phyloP scores from a whole-genome alignment of 2,888 invertebrate genomes.

The Latrodectus elegans region DNA sequence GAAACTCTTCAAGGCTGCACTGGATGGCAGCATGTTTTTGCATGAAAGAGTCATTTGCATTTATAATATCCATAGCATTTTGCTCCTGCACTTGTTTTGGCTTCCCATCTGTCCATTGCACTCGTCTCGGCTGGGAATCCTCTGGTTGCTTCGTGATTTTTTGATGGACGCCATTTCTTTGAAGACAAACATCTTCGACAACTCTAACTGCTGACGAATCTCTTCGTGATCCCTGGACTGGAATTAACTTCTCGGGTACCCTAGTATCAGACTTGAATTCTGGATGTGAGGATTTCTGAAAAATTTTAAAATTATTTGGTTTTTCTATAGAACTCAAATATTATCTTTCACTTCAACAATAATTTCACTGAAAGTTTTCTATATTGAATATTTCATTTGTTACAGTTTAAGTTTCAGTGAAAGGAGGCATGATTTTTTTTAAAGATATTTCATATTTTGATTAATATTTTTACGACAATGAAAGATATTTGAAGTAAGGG shows the following conservation, averaged over 20 bases:
- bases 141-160: conserved; percentile 43
- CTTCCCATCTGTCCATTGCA: conserved; percentile 57
- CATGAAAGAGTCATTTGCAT: conserved; percentile 4
- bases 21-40: conserved; percentile 43
- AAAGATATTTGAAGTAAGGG: too few relatives aligned
- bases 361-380: too few relatives aligned
- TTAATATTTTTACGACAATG: too few relatives aligned
- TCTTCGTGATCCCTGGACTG: conserved; percentile 30
- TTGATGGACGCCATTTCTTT: conserved; percentile 55
- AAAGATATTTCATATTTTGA: too few relatives aligned
- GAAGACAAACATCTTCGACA: conserved; percentile 29
- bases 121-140: conserved; percentile 16
- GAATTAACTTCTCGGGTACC: conserved; percentile 31
- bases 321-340: too few relatives aligned
- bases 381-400: too few relatives aligned
- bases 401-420: too few relatives aligned
- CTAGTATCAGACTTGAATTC: not conserved
- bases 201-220: conserved; percentile 6
- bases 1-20: conserved; percentile 46
- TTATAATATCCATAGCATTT: conserved; percentile 39
- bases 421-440: too few relatives aligned
- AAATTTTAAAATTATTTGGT: too few relatives aligned
- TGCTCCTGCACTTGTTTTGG: conserved; percentile 11
- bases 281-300: conserved; percentile 52
- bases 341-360: too few relatives aligned